Evolutionary conservation across 1,140 invertebrate species (phyloP).

Genomic region (Ctenoplectra terminalis): DNA sequence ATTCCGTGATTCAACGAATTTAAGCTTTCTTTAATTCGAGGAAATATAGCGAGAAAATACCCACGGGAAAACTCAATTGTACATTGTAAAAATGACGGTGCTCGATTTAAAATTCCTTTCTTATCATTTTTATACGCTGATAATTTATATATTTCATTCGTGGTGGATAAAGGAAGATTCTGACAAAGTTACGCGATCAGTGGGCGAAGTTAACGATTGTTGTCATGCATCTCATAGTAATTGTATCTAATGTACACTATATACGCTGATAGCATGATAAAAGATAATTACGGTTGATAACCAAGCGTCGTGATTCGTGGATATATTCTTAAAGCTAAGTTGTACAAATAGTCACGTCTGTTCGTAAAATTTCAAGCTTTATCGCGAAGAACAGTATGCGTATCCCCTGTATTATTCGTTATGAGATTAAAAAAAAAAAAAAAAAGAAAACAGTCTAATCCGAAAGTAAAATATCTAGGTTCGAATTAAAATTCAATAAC

Average conservation of each 20-base stretch:
- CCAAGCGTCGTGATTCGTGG: slow-evolving; percentile 17
- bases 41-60: not conserved
- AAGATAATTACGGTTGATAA: slow-evolving; percentile 26
- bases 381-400: too few species aligned
- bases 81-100: not conserved
- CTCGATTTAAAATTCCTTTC: not conserved
- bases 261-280: slow-evolving; percentile 51
- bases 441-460: too few species aligned
- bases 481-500: too few species aligned
- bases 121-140: not conserved
- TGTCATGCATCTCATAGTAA: slow-evolving; percentile 45
- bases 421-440: too few species aligned
- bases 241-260: slow-evolving; percentile 51
- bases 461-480: too few species aligned
- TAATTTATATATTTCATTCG: not conserved
- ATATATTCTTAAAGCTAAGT: not conserved
- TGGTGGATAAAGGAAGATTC: not conserved
- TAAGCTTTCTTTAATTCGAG: not conserved
- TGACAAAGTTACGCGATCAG: not conserved
- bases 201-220: slow-evolving; percentile 46
- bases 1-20: not conserved
- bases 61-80: not conserved
- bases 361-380: too few species aligned
- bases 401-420: too few species aligned
- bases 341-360: too few species aligned